Evolutionary conservation across 1,140 invertebrate species (phyloP).

Genomic region (Pygmarrhopalites habei): DNA sequence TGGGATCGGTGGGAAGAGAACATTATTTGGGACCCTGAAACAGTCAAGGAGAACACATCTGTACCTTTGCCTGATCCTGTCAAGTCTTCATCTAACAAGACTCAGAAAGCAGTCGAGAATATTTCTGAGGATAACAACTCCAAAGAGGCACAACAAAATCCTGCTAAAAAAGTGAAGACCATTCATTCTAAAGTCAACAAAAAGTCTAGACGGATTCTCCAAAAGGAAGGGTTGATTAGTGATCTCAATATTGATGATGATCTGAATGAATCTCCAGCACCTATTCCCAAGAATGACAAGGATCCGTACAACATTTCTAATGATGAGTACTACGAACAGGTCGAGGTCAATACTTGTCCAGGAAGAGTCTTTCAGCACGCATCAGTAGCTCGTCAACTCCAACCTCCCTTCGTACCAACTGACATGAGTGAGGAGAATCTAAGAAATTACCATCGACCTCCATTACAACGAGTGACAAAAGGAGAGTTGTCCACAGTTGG

Average conservation of each 20-base stretch:
- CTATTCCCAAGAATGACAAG: conserved; percentile 74
- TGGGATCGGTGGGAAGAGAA: conserved; percentile 89
- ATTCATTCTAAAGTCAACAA: conserved; percentile 89
- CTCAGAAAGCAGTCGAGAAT: conserved; percentile 91
- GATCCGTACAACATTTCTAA: conserved; percentile 99
- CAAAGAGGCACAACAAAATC: conserved; percentile 49
- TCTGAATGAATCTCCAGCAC: conserved; percentile 72
- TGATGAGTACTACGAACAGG: conserved; percentile 91
- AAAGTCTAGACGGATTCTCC: conserved; percentile 90
- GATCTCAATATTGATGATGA: conserved; percentile 58
- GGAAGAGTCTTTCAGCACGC: conserved; percentile 91
- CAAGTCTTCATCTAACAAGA: conserved; percentile 71
- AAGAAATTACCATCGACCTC: conserved; percentile 86
- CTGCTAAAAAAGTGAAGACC: conserved; percentile 55
- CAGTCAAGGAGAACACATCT: conserved; percentile 76
- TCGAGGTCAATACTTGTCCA: conserved; percentile 70
- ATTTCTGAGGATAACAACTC: conserved; percentile 90
- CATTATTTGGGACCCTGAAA: conserved; percentile 91
- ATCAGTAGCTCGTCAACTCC: conserved; percentile 89
- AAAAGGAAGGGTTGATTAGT: conserved; percentile 92
- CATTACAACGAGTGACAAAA: conserved; percentile 78
- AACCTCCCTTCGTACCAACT: conserved; percentile 92
- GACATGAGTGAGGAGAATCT: conserved; percentile 76
- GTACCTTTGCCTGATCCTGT: conserved; percentile 92
- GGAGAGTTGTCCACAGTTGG: conserved; percentile 57